Base-by-base conservation (phyloP, 2,113 vertebrate species). In the Nipponia nippon region DNA sequence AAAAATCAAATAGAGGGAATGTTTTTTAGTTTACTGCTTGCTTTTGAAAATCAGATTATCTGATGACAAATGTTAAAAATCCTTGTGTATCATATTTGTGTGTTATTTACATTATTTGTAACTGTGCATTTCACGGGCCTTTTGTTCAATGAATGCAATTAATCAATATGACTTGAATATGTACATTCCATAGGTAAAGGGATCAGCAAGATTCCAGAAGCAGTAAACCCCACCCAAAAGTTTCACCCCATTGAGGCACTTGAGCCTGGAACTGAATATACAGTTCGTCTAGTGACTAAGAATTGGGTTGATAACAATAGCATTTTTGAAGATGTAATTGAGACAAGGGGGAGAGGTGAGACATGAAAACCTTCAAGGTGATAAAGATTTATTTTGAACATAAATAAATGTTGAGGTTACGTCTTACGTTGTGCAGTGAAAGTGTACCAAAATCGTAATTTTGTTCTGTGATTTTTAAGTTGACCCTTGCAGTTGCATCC, bases 271-370 rank as follows among this genome's bases (percentile, higher is more conserved):
- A 98, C 98, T 88, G 98, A 99, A 73, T 99, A 98, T 95, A 98
- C 98, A 98, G 98, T 99, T 97, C 98, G 97, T 96, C 98, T 99
- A 96, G 96, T 99, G 98, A 98, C 99, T 98, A 99, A 99, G 98
- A 98, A 98, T 93, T 98, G 98, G 98, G 98, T 98, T 98, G 98
- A 98, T 98, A 99, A 99, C 87, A 98, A 98, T 99, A 99, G 98
- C 98, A 99, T 99, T 98, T 99, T 99, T 98, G 99, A 99, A 99
- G 99, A 99, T 98, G 98, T 99, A 97, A 98, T 99, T 98, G 98
- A 97, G 97, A 99, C 98, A 46, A 98, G 97, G 97, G 98, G 98
- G 97, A 98, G 98, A 99, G 99, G 99, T 99, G 99, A 99, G 99
- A 93, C 95, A 89, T 47, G 18, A 81, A 93, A 61, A 44, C 80